A percentile compares a stretch with the other conserved stretches of the same genome.
These are phyloP conservation scores for Lacerta bilineata DNA, from an alignment of 2,797 vertebrate genomes.

Conservation along the genomic window DNA sequence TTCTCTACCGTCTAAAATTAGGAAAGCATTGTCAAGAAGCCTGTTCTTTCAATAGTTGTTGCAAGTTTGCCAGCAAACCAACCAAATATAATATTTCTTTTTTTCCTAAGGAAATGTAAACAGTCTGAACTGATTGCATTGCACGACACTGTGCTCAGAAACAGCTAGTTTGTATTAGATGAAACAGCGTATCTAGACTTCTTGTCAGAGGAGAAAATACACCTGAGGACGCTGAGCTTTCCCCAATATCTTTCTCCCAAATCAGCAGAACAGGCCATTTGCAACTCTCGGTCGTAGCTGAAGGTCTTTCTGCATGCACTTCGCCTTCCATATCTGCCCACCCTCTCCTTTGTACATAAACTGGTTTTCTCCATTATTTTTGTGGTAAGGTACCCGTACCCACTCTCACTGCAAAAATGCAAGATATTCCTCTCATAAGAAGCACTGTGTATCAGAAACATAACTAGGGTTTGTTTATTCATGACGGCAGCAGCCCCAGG, in stretches of 20 bases:
- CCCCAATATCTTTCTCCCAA: background rate
- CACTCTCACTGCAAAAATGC: background rate
- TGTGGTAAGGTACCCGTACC: background rate
- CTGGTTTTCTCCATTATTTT: background rate
- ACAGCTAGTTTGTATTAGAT: background rate
- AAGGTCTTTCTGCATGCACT: background rate
- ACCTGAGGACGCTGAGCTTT: background rate
- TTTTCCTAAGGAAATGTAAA: conserved; percentile 19
- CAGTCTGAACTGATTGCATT: background rate
- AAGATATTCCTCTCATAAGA: background rate
- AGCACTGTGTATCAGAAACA: background rate
- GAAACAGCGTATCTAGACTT: background rate
- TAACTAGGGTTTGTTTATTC: background rate
- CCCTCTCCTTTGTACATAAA: background rate
- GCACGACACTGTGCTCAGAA: background rate
- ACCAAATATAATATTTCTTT: background rate
- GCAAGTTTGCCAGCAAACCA: background rate
- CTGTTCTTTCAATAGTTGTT: background rate
- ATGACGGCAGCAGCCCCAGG: background rate
- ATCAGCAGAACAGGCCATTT: background rate
- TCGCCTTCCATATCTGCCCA: background rate
- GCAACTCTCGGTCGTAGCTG: background rate
- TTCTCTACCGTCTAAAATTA: background rate
- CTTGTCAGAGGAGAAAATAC: background rate
- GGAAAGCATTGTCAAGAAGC: background rate